Evolutionary conservation across 2,888 invertebrate genomes (phyloP).

Genomic region (Clepsis dumicolana): DNA sequence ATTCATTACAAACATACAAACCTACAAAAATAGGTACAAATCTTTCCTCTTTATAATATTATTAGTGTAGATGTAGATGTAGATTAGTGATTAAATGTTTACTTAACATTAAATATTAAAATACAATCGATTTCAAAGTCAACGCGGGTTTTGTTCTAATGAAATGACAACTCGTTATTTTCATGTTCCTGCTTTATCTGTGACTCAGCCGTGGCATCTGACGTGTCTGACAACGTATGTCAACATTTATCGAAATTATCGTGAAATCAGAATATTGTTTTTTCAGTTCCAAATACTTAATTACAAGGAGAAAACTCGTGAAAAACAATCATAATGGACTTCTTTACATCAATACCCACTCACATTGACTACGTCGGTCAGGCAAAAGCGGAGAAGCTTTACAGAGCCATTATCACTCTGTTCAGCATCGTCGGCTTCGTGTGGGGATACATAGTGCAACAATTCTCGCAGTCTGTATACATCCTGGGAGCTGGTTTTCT

Average conservation of each 20-base stretch:
- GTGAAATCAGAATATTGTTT: neutral
- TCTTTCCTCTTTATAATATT: too few relatives aligned
- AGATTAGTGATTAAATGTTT: too few relatives aligned
- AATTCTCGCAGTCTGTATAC: constrained; percentile 98
- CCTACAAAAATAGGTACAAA: too few relatives aligned
- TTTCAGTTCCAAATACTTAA: neutral
- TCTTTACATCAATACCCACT: constrained; percentile 81
- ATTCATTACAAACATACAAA: too few relatives aligned
- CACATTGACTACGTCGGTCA: constrained; percentile 95
- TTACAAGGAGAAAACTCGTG: neutral
- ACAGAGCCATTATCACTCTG: constrained; percentile 94
- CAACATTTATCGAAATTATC: constrained; percentile 3
- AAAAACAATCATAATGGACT: constrained; percentile 68
- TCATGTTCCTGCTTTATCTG: too few relatives aligned
- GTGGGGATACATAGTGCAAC: constrained; percentile 97
- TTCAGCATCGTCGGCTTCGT: constrained; percentile 96
- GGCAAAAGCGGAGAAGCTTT: constrained; percentile 94
- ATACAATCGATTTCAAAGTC: too few relatives aligned
- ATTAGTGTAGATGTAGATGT: too few relatives aligned
- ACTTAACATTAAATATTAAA: too few relatives aligned
- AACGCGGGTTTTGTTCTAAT: too few relatives aligned
- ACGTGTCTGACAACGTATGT: constrained; percentile 18
- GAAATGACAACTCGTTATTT: too few relatives aligned
- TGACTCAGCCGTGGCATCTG: constrained; percentile 12
- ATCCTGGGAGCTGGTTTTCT: constrained; percentile 96